Base-by-base conservation (phyloP, 2,797 vertebrate species). In the Gastrophryne carolinensis region DNA sequence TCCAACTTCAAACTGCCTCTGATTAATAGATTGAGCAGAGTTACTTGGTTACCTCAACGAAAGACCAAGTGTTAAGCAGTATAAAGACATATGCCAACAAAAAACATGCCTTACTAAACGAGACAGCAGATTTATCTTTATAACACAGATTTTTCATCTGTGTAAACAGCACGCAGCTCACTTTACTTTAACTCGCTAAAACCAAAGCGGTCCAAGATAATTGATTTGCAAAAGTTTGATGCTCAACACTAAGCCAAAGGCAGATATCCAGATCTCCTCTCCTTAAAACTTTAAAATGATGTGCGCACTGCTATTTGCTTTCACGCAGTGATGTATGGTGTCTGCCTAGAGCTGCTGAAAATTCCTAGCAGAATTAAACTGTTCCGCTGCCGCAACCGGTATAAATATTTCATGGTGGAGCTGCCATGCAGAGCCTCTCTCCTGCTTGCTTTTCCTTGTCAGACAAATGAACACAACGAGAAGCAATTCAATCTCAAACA, bases 341-440 rank as follows among this genome's bases (percentile, higher is more conserved):
- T 47, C 57, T 71, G 66, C 66, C 74, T 77, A 77, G 44, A 77
- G 66, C 74, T 32, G 66, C 66, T 47, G 74, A 35, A 71, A 56
- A 70, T 57, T 77, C 49, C 66, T 63, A 26, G 74, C 66, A 71
- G 66, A 77, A 77, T 77, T 77, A 77, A 77, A 77, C 66, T 56
- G 73, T 57, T 78, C 53, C 67, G 47, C 66, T 65, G 52, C 70
- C 65, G 24, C 29, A 47, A 27, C 50, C 26, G 37, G 58, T 57
- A 71, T 71, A 72, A 78, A 71, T 78, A 64, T 72, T 78, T 78
- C 67, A 71, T 71, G 67, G 50, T 32, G 61, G 53, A 57, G 60
- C 67, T 66, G 67, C 75, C 52, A 61, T 41, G 60, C 65, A 63
- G 30, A 64, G 52, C 52, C 12, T 44, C 7, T 60, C 58, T 27